Base-by-base conservation (phyloP, 2,797 vertebrate species). In the Neostethus bicornis region DNA sequence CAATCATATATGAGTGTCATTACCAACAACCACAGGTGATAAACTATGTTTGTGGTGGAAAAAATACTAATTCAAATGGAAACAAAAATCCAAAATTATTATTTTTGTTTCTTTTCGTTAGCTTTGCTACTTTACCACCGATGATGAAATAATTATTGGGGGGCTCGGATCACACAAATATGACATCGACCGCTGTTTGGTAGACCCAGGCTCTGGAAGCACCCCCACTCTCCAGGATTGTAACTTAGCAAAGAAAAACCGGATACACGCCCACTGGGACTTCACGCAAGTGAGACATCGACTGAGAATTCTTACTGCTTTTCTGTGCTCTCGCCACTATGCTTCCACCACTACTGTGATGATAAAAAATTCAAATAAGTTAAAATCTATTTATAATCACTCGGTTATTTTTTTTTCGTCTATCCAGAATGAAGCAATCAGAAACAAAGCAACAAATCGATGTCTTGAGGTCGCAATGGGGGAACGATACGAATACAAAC, bases 271-370 rank as follows among this genome's bases (percentile, higher is more conserved):
- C 61, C 39, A 73, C 58, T 85, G 84, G 84, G 65, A 80, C 53
- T 84, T 87, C 31, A 70, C 43, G 72, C 83, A 87, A 29, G 85
- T 87, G 52, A 77, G 72, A 35, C 5, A 8, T 6, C 3, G 25
- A 0, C 1, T 10, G 6, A 14, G 32, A 49, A 34, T 29, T 14
- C 4, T 25, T 25, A 25, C 24, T 25, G 24, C 24, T n/a, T n/a
- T n/a, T n/a, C n/a, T n/a, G n/a, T n/a, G n/a, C n/a, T n/a, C n/a
- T n/a, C n/a, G n/a, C n/a, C n/a, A n/a, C n/a, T n/a, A n/a, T n/a
- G n/a, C n/a, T n/a, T n/a, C n/a, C n/a, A n/a, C n/a, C n/a, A n/a
- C n/a, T n/a, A n/a, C n/a, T n/a, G n/a, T n/a, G n/a, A n/a, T n/a
- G n/a, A n/a, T n/a, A n/a, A n/a, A n/a, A n/a, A n/a, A n/a, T n/a